Percentiles rank a stretch among this genome's conserved stretches.
These are phyloP conservation scores for Spisula solida DNA, from an alignment of 2,888 invertebrate genomes.

Conservation along the genomic window DNA sequence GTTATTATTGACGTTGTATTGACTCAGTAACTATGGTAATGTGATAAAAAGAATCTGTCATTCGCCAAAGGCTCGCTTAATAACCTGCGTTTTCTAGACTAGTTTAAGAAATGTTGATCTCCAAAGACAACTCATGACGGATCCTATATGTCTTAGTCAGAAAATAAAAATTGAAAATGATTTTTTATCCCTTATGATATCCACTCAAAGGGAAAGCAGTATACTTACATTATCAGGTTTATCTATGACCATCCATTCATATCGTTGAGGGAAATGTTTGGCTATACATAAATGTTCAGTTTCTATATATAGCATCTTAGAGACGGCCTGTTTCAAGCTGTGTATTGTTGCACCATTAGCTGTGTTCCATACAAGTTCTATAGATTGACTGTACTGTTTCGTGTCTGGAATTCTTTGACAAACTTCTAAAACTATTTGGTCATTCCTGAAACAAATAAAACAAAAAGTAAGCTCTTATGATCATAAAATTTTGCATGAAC, in stretches of 20 bases:
- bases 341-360: slow-evolving; percentile 75
- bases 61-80: too few species aligned
- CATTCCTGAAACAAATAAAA: slow-evolving; percentile 70
- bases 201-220: neutral
- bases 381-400: slow-evolving; percentile 73
- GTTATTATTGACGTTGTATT: too few species aligned
- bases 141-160: too few species aligned
- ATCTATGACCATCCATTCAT: slow-evolving; percentile 82
- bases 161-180: too few species aligned
- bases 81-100: too few species aligned
- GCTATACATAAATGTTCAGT: slow-evolving; percentile 80
- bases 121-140: too few species aligned
- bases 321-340: slow-evolving; percentile 77
- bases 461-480: too few species aligned
- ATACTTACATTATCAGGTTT: slow-evolving; percentile 68
- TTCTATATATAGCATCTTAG: slow-evolving; percentile 74
- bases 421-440: slow-evolving; percentile 81
- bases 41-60: too few species aligned
- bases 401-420: slow-evolving; percentile 78
- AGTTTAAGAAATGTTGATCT: too few species aligned
- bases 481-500: too few species aligned
- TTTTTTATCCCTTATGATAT: too few species aligned
- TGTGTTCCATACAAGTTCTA: slow-evolving; percentile 84
- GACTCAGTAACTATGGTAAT: too few species aligned
- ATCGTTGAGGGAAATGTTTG: slow-evolving; percentile 82